Conservation (phyloP, 2,888 invertebrate species). For the Oeneis ivallda region DNA sequence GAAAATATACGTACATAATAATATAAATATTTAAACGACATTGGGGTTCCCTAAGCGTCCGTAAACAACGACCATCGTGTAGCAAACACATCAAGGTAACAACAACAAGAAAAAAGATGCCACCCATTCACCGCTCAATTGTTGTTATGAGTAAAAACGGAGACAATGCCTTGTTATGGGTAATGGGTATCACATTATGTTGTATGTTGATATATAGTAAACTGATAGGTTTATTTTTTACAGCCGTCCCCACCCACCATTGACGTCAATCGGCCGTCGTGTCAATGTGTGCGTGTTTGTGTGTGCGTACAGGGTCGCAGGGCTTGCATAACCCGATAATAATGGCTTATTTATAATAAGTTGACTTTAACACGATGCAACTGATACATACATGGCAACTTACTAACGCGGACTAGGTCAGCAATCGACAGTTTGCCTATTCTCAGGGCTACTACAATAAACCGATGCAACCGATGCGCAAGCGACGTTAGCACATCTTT, state of each 20-base stretch:
- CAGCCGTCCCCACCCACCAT: constrained; percentile 66
- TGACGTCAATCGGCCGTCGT: constrained; percentile 74
- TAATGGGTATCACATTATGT: constrained; percentile 26
- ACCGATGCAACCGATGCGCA: too few species aligned
- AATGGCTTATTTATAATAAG: constrained; percentile 6
- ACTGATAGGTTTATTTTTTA: constrained; percentile 76
- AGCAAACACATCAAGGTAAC: constrained; percentile 4
- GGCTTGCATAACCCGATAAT: constrained; percentile 38
- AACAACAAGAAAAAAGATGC: not conserved
- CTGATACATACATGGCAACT: not conserved
- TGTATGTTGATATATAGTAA: constrained; percentile 64
- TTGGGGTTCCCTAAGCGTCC: not conserved
- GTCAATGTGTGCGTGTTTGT: constrained; percentile 49
- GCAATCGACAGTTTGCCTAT: too few species aligned
- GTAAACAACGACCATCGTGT: constrained; percentile 7
- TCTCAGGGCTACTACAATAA: too few species aligned
- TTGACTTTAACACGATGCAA: not conserved
- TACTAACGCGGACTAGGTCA: not conserved
- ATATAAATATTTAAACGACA: not conserved
- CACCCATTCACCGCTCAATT: constrained; percentile 9
- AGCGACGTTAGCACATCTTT: too few species aligned
- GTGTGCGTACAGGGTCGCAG: constrained; percentile 50
- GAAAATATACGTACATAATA: too few species aligned
- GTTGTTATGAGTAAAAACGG: constrained; percentile 31
- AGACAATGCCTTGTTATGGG: constrained; percentile 71